Evolutionary conservation across 2,888 invertebrate species (phyloP), one percentile per base, ranked within the genome.

Genomic region (Apoda limacodes): DNA sequence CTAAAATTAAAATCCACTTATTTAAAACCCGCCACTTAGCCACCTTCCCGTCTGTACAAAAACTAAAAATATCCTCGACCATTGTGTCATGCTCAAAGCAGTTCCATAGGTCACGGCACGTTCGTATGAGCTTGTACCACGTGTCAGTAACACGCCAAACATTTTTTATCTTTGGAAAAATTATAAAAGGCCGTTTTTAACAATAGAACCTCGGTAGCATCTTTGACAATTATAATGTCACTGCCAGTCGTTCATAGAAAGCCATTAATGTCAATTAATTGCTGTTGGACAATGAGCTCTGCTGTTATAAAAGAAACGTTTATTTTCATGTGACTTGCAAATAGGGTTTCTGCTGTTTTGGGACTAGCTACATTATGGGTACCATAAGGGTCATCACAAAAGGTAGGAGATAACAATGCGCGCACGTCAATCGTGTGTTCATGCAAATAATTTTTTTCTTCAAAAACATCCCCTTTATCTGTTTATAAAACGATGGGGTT

Each of bases 171-270:
- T 72, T 70, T 67, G 46, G 71, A 75, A 76, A 75, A 72, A 69
- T 66, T 72, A 74, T 76, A 72, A 78, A 80, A 74, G 78, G 59
- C 67, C 69, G 63, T 57, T 58, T 43, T 54, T 60, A 66, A 80
- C 78, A 80, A 80, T 74, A 59, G 71, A 54, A 50, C 61, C 61
- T 71, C 72, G 69, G 80, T 80, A 80, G 80, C 80, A 78, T 80
- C 80, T 80, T 80, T 78, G 76, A 80, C 78, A 80, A 80, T 78
- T 78, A 78, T 80, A 78, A 76, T 78, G 71, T 74, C 66, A 55
- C 50, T 48, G 60, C 46, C 50, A 46, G 41, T 44, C 46, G 46
- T 38, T 46, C 43, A 40, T 39, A 32, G 37, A 60, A 60, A 44
- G 57, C 41, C 55, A 60, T 68, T 67, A 66, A 55, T 54, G 52